phyloP scores from a whole-genome alignment of 2,888 invertebrate species.

The Pollenia angustigena region DNA sequence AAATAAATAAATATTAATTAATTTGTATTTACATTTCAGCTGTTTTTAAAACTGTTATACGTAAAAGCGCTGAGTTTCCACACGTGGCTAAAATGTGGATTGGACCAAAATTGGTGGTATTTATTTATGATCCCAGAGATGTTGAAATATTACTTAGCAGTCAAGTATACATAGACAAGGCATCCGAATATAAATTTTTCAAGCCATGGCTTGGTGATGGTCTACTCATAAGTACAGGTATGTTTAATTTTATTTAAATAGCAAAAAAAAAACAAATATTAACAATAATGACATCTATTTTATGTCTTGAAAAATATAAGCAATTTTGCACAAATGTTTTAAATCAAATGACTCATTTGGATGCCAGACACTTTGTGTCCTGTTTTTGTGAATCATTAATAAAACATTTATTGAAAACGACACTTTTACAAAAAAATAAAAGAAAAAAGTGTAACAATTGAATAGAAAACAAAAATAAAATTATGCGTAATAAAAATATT shows the following conservation, averaged over 20 bases:
- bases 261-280: background rate
- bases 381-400: background rate
- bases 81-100: conserved; percentile 89
- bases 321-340: conserved; percentile 7
- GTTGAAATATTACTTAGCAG: conserved; percentile 92
- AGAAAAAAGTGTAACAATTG: conserved; percentile 8
- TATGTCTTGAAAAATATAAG: too few species aligned
- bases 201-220: conserved; percentile 94
- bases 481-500: background rate
- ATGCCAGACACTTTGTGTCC: background rate
- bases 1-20: background rate
- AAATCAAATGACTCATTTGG: conserved; percentile 1
- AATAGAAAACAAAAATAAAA: background rate
- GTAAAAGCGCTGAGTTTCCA: conserved; percentile 85
- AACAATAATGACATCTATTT: background rate
- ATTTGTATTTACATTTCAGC: conserved; percentile 84
- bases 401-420: conserved; percentile 31
- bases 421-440: conserved; percentile 7
- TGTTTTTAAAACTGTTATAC: conserved; percentile 87
- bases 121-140: conserved; percentile 90
- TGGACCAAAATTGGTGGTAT: conserved; percentile 90
- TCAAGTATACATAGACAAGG: conserved; percentile 92
- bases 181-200: conserved; percentile 91
- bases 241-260: background rate
- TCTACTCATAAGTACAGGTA: conserved; percentile 91